Evolutionary conservation across 2,888 invertebrate genomes (phyloP), one percentile per base, ranked within the genome.

Genomic region (Eristalis intricaria): DNA sequence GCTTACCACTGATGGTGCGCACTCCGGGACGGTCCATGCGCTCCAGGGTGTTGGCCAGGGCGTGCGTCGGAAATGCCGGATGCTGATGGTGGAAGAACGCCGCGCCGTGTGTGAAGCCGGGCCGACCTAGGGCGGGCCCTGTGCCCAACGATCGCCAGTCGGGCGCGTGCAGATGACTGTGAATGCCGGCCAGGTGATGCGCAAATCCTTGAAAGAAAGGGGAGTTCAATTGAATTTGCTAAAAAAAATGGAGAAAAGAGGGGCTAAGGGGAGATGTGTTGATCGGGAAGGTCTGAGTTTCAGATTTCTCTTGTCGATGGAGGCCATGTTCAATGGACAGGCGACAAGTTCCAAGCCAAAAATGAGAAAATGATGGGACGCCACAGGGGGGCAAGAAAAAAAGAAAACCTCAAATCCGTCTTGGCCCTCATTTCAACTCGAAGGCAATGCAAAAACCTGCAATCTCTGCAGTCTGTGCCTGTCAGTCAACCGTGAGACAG

Each of bases 161-260:
- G 15, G 95, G 92, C 1, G 95, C 95, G 26, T 95, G 96, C 89
- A 95, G 94, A 11, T 95, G 94, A 0, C 95, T 95, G 11, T 96
- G 96, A 89, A 96, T 93, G 3, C 96, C 96, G 8, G 96, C 96
- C 88, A 96, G 91, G 91, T 96, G 96, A 90, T 96, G 96, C 0
- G 96, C 96, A 90, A 96, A 96, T 89, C 96, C 96, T 96, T 93
- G 1, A 93, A 93, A 61, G 70, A 89, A 88, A 88, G 73, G 23
- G 38, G 32, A 4, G 4, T n/a, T n/a, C n/a, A n/a, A n/a, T n/a
- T n/a, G n/a, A n/a, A n/a, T n/a, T n/a, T n/a, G n/a, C n/a, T n/a
- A n/a, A n/a, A n/a, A n/a, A n/a, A n/a, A n/a, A 8, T 13, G 13
- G 0, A 1, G 38, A n/a, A 43, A 43, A n/a, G 13, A 43, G 43